Percentiles rank a stretch among this genome's conserved stretches.
These are phyloP conservation scores for Ptychobarbus kaznakovi DNA, from an alignment of 2,797 vertebrate species.

Conservation along the genomic window DNA sequence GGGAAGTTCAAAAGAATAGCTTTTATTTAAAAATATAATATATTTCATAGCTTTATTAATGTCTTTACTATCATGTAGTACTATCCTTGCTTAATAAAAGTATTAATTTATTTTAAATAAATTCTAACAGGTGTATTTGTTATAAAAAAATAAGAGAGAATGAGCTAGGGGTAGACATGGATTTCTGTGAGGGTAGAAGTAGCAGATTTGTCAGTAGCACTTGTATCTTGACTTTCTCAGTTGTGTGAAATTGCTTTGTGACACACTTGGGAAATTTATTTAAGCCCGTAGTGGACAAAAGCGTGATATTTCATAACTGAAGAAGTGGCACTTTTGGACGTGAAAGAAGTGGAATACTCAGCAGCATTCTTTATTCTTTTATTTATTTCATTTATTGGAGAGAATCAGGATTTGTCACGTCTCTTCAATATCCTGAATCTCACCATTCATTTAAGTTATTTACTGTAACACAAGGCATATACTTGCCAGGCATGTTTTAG, in stretches of 20 bases:
- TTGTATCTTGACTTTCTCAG: slow-evolving; percentile 54
- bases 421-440: slow-evolving; percentile 2
- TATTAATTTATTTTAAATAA: neutral
- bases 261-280: slow-evolving; percentile 80
- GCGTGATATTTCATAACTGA: slow-evolving; percentile 62
- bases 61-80: neutral
- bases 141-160: neutral
- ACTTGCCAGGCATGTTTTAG: neutral
- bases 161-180: neutral
- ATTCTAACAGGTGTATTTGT: neutral
- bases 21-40: neutral
- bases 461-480: neutral
- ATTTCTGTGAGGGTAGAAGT: slow-evolving; percentile 46
- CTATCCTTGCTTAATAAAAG: neutral
- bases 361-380: slow-evolving; percentile 21
- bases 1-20: neutral
- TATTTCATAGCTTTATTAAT: neutral
- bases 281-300: slow-evolving; percentile 52
- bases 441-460: neutral
- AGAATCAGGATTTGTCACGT: slow-evolving; percentile 6
- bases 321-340: slow-evolving; percentile 68
- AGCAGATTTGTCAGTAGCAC: slow-evolving; percentile 50
- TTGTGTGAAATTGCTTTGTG: slow-evolving; percentile 78
- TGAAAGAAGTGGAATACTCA: slow-evolving; percentile 43
- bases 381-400: slow-evolving; percentile 34